Conservation (phyloP, 2,888 invertebrate species). For the Cryptocheilus praepositus region DNA sequence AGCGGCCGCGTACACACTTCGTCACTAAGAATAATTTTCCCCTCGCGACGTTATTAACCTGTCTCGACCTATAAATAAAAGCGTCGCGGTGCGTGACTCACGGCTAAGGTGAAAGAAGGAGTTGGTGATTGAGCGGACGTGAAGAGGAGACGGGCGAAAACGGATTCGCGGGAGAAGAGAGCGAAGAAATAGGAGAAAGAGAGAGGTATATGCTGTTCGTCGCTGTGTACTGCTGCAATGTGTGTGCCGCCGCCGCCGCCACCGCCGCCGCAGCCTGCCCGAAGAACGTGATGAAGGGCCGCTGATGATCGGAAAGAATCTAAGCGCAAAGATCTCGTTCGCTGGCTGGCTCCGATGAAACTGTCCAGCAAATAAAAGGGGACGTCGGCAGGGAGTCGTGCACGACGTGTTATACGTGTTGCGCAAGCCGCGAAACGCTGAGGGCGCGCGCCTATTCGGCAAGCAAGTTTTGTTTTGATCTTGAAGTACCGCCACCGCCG, state of each 20-base stretch:
- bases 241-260: too few relatives aligned
- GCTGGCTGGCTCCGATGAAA: too few relatives aligned
- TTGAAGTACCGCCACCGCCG: constrained; percentile 47
- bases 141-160: constrained; percentile 6
- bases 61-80: constrained; percentile 33
- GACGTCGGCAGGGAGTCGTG: too few relatives aligned
- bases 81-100: constrained; percentile 25
- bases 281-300: too few relatives aligned
- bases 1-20: constrained; percentile 8
- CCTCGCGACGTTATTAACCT: constrained; percentile 30
- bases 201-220: background rate
- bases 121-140: constrained; percentile 1
- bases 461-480: constrained; percentile 55
- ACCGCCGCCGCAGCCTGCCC: too few relatives aligned
- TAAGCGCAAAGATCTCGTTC: too few relatives aligned
- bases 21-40: constrained; percentile 35
- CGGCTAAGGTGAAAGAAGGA: constrained; percentile 23
- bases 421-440: background rate
- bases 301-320: too few relatives aligned
- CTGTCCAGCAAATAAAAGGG: too few relatives aligned
- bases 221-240: too few relatives aligned
- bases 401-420: too few relatives aligned
- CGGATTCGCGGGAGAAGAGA: constrained; percentile 3
- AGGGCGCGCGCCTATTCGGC: background rate
- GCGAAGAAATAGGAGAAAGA: constrained; percentile 8